Percentiles rank a stretch among this genome's conserved stretches.
These are phyloP conservation scores for Drosophila funebris DNA, from an alignment of 1,140 invertebrate genomes.

Conservation along the genomic window DNA sequence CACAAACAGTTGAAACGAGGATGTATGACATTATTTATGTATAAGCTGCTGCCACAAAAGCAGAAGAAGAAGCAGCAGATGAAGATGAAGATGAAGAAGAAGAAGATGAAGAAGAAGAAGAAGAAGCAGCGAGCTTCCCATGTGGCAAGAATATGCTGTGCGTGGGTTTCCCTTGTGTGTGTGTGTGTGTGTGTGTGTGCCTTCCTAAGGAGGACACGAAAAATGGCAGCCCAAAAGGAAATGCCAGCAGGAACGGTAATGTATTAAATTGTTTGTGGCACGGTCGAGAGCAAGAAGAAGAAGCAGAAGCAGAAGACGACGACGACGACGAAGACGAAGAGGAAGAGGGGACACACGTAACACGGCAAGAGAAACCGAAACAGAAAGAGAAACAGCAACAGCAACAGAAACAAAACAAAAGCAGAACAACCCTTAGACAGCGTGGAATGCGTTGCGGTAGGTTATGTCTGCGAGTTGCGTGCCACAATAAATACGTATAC, in stretches of 20 bases:
- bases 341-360: not conserved
- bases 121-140: not conserved
- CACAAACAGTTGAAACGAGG: conserved; percentile 52
- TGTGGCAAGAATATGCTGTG: not conserved
- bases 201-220: conserved; percentile 13
- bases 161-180: not conserved
- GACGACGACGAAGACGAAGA: no score
- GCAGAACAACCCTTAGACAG: conserved; percentile 67
- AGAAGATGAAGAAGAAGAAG: not conserved
- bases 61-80: not conserved
- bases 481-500: not conserved
- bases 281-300: not conserved
- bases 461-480: conserved; percentile 38
- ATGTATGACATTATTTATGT: conserved; percentile 75
- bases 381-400: not conserved
- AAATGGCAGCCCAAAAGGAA: conserved; percentile 49
- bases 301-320: not conserved
- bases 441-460: conserved; percentile 72
- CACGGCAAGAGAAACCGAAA: not conserved
- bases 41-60: conserved; percentile 1
- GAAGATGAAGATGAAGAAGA: no score
- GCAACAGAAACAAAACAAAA: not conserved
- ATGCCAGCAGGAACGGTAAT: conserved; percentile 68
- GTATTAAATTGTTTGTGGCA: conserved; percentile 71
- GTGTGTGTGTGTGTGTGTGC: conserved; percentile 15